phyloP scores from a whole-genome alignment of 2,797 vertebrate species.

The Lepilemur septentrionalis region DNA sequence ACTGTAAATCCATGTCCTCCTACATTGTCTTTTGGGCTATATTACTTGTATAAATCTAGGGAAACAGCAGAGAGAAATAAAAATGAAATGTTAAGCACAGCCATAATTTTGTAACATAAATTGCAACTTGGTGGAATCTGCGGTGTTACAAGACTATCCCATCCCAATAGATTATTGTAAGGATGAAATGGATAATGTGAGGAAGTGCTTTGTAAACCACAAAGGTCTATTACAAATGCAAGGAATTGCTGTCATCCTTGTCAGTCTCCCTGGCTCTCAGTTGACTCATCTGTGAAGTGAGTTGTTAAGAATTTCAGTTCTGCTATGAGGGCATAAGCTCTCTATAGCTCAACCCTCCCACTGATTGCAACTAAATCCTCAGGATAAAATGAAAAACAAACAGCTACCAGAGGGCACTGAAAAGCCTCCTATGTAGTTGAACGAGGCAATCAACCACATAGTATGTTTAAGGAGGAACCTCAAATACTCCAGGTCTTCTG shows the following conservation, averaged over 20 bases:
- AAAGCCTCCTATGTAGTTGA: not conserved
- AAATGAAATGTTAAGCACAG: slow-evolving; percentile 53
- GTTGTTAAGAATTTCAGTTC: not conserved
- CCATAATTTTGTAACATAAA: slow-evolving; percentile 53
- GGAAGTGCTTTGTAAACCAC: not conserved
- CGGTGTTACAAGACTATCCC: not conserved
- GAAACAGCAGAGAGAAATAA: slow-evolving; percentile 52
- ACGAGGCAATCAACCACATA: not conserved
- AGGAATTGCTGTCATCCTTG: not conserved
- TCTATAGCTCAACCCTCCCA: not conserved
- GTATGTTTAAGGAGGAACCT: not conserved
- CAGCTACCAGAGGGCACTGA: not conserved
- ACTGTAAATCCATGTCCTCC: slow-evolving; percentile 51
- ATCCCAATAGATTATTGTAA: not conserved
- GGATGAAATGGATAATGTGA: not conserved
- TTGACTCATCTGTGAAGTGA: slow-evolving; percentile 31
- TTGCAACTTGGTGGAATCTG: not conserved
- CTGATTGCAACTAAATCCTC: not conserved
- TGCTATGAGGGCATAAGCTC: not conserved
- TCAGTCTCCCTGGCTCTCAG: not conserved
- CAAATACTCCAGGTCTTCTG: not conserved
- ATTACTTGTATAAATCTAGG: slow-evolving; percentile 70
- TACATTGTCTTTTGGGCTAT: slow-evolving; percentile 42
- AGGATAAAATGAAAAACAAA: not conserved
- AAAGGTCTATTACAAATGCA: not conserved